Base-by-base conservation (phyloP, 1,140 invertebrate species). In the Agrilus planipennis region DNA sequence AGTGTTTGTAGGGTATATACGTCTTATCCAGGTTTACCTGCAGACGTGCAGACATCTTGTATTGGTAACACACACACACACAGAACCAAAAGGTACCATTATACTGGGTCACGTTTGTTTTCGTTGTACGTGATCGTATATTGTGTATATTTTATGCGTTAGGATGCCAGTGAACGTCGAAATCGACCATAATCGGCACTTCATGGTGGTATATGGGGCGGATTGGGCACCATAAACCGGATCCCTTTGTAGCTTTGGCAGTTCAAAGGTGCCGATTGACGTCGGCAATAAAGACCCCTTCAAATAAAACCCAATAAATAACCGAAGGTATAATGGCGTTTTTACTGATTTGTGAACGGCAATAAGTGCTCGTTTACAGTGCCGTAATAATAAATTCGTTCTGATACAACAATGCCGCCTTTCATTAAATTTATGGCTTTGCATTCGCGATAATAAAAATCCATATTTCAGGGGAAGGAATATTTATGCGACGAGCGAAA, bases 401-500 rank as follows among this genome's bases (percentile, higher is more conserved):
- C 46, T 50, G 44, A 50, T 42, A 46, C 36, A 39, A 41, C 41
- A 27, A 40, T 46, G 36, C 47, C 44, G 47, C 44, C 47, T 50
- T 46, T 46, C 44, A 50, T 50, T 46, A 50, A 50, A 50, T 50
- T 50, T 50, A 50, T 50, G 41, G 38, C 35, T 50, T 44, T 46
- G 44, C 39, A 50, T 40, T 41, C 36, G 39, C 42, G 46, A 48
- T 43, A 48, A 48, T 48, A 48, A 48, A 46, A 48, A 48, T 48
- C 46, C 46, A 48, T 48, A 48, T 48, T 48, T 48, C 46, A 48
- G 46, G 36, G 38, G 32, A 45, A 48, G 46, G 42, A 48, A 44
- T 48, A 48, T 48, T 48, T 48, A 48, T 48, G 42, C 23, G 34
- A 6, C 23, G 23, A n/a, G n/a, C n/a, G n/a, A n/a, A n/a, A n/a